phyloP scores from a whole-genome alignment of 2,113 vertebrate species.

The Cepphus grylle region DNA sequence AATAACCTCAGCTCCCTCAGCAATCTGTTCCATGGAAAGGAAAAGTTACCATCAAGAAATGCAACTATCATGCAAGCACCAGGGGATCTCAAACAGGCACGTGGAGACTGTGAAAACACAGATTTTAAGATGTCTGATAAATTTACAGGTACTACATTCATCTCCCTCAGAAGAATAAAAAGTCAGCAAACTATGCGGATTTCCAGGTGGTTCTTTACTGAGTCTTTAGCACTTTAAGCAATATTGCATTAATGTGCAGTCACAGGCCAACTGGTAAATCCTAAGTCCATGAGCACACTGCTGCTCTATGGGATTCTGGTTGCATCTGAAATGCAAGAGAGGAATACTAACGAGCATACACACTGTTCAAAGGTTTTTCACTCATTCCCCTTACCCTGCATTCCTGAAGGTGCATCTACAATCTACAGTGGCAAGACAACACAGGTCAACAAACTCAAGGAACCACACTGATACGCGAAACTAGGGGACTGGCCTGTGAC shows the following conservation, averaged over 20 bases:
- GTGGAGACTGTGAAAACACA: not conserved
- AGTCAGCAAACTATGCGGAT: not conserved
- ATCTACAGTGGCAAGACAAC: not conserved
- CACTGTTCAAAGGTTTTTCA: not conserved
- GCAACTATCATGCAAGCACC: not conserved
- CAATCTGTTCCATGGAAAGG: not conserved
- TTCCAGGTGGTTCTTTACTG: not conserved
- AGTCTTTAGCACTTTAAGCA: not conserved
- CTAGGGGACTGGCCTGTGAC: not conserved
- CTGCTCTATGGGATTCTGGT: not conserved
- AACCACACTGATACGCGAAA: not conserved
- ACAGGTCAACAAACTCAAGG: not conserved
- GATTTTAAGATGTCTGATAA: not conserved
- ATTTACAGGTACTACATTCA: not conserved
- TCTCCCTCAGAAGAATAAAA: not conserved
- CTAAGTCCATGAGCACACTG: not conserved
- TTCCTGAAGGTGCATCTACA: not conserved
- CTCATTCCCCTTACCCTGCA: not conserved
- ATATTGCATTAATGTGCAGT: not conserved
- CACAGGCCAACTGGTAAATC: not conserved
- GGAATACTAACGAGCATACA: not conserved
- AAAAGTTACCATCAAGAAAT: not conserved
- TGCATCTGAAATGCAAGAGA: not conserved
- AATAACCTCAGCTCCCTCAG: not conserved
- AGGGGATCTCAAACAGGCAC: not conserved